These are phyloP conservation scores for Fistularia tabacaria DNA, from an alignment of 2,797 vertebrate species.

Conservation along the genomic window DNA sequence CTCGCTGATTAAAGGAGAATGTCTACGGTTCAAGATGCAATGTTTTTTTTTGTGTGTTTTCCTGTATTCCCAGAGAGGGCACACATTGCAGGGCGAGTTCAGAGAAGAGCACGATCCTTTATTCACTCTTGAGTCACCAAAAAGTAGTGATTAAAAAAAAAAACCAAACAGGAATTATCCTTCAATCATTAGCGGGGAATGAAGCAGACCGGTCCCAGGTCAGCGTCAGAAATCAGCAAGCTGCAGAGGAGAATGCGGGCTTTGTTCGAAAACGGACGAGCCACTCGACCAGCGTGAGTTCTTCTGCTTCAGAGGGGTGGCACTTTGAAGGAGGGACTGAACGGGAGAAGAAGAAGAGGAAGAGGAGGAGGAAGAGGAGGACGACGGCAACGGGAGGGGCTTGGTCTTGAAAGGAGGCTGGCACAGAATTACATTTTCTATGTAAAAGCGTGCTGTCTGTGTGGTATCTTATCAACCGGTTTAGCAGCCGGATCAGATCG, in stretches of 20 bases:
- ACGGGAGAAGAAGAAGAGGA: conserved; percentile 26
- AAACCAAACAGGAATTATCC: conserved; percentile 31
- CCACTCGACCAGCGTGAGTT: conserved; percentile 36
- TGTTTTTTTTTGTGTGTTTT: not conserved
- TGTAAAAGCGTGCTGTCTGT: conserved; percentile 42
- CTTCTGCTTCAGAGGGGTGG: conserved; percentile 70
- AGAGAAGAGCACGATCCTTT: conserved; percentile 5
- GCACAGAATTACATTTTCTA: conserved; percentile 47
- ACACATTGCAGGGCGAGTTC: not conserved
- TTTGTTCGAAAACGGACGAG: conserved; percentile 44
- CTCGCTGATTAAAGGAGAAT: no score
- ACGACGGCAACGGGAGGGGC: not conserved
- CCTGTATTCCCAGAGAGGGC: conserved; percentile 24
- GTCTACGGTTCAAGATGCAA: no score
- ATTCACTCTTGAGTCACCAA: conserved; percentile 9
- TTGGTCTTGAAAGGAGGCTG: conserved; percentile 20
- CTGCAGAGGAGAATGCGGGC: conserved; percentile 27
- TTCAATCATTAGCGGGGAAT: conserved; percentile 37
- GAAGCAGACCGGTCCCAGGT: conserved; percentile 36
- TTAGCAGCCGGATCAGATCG: conserved; percentile 44
- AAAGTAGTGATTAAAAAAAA: no score
- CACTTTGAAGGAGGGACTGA: conserved; percentile 63
- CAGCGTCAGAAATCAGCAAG: conserved; percentile 39
- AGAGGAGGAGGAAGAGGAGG: conserved; percentile 6
- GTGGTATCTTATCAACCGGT: conserved; percentile 35